These are phyloP conservation scores for Phalacrocorax brasilianus DNA, from an alignment of 2,113 vertebrate species.

Conservation along the genomic window DNA sequence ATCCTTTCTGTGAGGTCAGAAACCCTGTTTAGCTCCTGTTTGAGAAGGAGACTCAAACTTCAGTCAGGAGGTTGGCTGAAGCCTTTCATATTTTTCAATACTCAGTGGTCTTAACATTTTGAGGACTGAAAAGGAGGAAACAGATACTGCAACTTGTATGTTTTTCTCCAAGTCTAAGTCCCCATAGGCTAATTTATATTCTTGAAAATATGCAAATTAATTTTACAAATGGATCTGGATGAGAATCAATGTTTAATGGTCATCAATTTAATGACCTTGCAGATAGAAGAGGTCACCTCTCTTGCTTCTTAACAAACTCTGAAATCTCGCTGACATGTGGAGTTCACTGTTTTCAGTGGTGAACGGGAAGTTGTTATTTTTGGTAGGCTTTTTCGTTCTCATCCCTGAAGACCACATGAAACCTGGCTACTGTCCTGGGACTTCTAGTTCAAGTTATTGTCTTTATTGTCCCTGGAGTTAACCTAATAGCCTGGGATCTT, in stretches of 20 bases:
- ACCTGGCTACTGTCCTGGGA: conserved; percentile 59
- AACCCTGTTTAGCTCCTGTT: neutral
- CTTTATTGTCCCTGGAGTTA: conserved; percentile 32
- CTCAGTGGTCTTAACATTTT: neutral
- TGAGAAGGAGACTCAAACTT: neutral
- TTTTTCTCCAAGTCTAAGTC: neutral
- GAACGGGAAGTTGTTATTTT: conserved; percentile 19
- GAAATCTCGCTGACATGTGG: neutral
- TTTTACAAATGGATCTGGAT: conserved; percentile 45
- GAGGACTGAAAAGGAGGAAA: neutral
- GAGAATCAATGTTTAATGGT: neutral
- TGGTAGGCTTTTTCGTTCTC: conserved; percentile 14
- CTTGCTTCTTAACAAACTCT: neutral
- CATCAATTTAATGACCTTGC: conserved; percentile 21
- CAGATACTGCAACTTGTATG: neutral
- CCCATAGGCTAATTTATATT: neutral
- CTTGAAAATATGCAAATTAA: conserved; percentile 32
- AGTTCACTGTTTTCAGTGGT: neutral
- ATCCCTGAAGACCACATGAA: conserved; percentile 39
- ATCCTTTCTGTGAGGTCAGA: neutral
- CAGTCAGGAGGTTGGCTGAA: neutral
- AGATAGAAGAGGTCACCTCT: neutral
- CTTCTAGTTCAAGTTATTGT: conserved; percentile 32
- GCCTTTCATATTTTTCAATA: neutral
- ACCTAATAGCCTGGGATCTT: conserved; percentile 38